Evolutionary conservation across 1,140 invertebrate genomes (phyloP).

Genomic region (Aradophagus sp.): DNA sequence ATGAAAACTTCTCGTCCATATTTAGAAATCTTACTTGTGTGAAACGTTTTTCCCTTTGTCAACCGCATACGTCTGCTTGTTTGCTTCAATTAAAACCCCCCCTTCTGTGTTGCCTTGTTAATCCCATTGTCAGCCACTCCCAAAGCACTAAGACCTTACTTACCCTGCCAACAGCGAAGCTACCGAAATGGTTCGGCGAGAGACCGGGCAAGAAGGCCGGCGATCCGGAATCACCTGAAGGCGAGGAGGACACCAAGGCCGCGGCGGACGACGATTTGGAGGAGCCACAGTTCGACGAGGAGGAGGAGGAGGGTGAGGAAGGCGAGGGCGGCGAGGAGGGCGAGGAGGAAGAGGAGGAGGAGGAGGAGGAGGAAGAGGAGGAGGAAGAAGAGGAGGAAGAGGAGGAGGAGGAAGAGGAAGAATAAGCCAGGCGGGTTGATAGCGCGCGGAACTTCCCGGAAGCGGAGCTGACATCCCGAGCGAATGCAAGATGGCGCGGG

Average conservation of each 20-base stretch:
- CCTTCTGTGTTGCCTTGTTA: too few species aligned
- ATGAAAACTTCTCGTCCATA: too few species aligned
- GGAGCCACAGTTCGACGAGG: constrained; percentile 76
- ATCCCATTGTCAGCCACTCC: too few species aligned
- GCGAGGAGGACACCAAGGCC: constrained; percentile 88
- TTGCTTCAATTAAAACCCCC: too few species aligned
- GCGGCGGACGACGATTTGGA: constrained; percentile 77
- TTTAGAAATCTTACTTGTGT: too few species aligned
- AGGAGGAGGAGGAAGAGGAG: constrained; percentile 82
- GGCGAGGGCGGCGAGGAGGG: constrained; percentile 81
- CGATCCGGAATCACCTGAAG: constrained; percentile 90
- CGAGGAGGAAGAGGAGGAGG: constrained; percentile 83
- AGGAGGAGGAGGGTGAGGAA: constrained; percentile 81
- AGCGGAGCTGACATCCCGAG: constrained; percentile 26
- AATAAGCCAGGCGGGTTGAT: constrained; percentile 18
- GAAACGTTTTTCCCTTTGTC: too few species aligned
- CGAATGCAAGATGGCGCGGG: constrained; percentile 13
- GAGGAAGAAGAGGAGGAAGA: constrained; percentile 80
- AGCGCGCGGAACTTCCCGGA: constrained; percentile 16
- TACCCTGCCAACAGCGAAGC: constrained; percentile 80
- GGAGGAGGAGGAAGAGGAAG: constrained; percentile 80
- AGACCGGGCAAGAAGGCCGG: constrained; percentile 92
- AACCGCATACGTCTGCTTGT: too few species aligned
- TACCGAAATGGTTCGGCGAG: constrained; percentile 96
- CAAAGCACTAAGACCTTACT: too few species aligned